These are phyloP conservation scores for Hippopotamyrus pictus DNA, from an alignment of 2,797 vertebrate species.

Conservation along the genomic window DNA sequence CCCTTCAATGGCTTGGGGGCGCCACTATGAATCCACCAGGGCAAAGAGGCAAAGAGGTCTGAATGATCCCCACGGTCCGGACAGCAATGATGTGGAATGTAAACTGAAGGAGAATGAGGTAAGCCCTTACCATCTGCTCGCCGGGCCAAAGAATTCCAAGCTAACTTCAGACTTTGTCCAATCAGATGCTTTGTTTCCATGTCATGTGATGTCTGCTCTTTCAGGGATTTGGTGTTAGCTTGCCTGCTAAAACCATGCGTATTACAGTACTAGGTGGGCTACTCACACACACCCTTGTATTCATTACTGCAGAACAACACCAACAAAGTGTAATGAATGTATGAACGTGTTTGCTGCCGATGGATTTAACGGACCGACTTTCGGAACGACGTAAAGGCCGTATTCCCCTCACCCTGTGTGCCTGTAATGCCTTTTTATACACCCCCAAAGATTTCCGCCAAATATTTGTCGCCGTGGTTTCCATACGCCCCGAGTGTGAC, in stretches of 20 bases:
- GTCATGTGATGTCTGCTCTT: not conserved
- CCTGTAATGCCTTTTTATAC: not conserved
- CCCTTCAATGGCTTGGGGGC: slow-evolving; percentile 9
- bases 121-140: not conserved
- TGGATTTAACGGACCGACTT: not conserved
- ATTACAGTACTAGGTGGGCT: not conserved
- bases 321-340: not conserved
- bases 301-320: not conserved
- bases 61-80: not conserved
- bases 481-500: not conserved
- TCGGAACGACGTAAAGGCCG: not conserved
- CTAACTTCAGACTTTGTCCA: not conserved
- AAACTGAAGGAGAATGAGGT: not conserved
- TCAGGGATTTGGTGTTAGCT: not conserved
- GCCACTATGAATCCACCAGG: not conserved
- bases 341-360: not conserved
- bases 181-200: not conserved
- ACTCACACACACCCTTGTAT: not conserved
- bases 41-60: not conserved
- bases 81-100: not conserved
- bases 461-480: not conserved
- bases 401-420: not conserved
- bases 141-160: not conserved
- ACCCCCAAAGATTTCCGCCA: not conserved
- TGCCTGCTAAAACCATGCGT: not conserved